A percentile compares a stretch with the other conserved stretches of the same genome.
Conservation (phyloP, 2,113 vertebrate species). For the Numida meleagris region DNA sequence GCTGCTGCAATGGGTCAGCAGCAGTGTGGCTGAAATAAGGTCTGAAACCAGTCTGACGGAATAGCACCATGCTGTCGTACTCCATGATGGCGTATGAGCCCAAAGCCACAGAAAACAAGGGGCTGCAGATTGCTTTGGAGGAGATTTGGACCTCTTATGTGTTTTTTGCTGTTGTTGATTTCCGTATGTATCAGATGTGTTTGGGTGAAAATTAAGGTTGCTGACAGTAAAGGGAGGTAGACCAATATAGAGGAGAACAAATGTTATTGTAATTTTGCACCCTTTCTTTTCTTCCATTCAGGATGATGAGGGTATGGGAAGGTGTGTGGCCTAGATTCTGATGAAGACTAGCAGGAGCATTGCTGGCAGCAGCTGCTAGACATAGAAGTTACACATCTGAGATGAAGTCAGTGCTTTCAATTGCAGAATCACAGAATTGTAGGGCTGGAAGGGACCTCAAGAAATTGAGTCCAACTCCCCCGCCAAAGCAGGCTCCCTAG, state of each 20-base stretch:
- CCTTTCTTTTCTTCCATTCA: neutral
- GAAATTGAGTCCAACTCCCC: too few relatives aligned
- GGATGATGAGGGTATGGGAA: neutral
- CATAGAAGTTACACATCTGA: neutral
- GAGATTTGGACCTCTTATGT: neutral
- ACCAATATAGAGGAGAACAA: neutral
- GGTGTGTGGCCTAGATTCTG: neutral
- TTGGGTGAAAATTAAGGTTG: neutral
- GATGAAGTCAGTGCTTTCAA: neutral
- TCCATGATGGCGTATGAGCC: too few relatives aligned
- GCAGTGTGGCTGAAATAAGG: neutral
- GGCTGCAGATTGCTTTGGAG: neutral
- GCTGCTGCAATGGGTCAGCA: neutral
- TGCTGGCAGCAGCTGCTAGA: neutral
- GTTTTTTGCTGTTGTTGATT: neutral
- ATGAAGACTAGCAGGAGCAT: neutral
- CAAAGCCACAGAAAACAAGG: fast-evolving
- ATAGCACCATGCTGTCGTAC: neutral
- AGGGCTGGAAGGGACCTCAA: too few relatives aligned
- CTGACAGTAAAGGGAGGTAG: neutral
- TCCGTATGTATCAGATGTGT: neutral
- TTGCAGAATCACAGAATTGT: too few relatives aligned
- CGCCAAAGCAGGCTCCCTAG: too few relatives aligned
- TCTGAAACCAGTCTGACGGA: neutral
- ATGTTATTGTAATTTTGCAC: neutral